A percentile compares a stretch with the other conserved stretches of the same genome.
These are phyloP conservation scores for Acronicta leporina DNA, from an alignment of 2,888 invertebrate species.

Conservation along the genomic window DNA sequence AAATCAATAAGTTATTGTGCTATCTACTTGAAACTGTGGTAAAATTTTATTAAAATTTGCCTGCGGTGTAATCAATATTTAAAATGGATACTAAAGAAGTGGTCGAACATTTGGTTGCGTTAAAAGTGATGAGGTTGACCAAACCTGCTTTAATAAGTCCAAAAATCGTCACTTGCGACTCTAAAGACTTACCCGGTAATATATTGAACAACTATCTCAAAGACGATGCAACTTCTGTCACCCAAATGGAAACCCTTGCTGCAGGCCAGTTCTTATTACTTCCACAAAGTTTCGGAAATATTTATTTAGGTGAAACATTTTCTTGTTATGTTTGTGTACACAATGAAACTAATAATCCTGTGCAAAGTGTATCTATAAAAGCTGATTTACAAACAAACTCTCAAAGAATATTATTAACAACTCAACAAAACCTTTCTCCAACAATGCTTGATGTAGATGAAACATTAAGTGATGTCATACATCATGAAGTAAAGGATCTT, in stretches of 20 bases:
- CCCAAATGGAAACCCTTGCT: constrained; percentile 94
- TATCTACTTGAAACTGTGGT: too few species aligned
- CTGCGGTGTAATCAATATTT: background rate
- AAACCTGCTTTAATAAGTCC: constrained; percentile 96
- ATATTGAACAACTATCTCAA: constrained; percentile 93
- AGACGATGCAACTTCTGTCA: constrained; percentile 95
- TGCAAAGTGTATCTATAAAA: constrained; percentile 95
- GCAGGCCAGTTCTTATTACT: constrained; percentile 96
- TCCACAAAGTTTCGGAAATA: constrained; percentile 99
- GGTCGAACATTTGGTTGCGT: constrained; percentile 89
- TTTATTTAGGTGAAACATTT: constrained; percentile 99
- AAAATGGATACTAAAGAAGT: constrained; percentile 90
- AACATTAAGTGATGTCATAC: constrained; percentile 98
- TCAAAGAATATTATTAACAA: constrained; percentile 95
- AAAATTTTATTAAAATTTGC: background rate
- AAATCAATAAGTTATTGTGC: background rate
- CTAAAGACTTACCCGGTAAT: constrained; percentile 95
- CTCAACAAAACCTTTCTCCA: constrained; percentile 91
- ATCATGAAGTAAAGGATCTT: constrained; percentile 99
- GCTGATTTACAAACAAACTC: constrained; percentile 98
- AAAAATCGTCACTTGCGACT: constrained; percentile 94
- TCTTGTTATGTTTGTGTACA: constrained; percentile 99
- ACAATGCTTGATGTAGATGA: constrained; percentile 92
- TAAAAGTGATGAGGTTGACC: constrained; percentile 97
- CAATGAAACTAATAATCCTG: constrained; percentile 96